These are phyloP conservation scores for Cataglyphis altisquamis DNA, from an alignment of 2,888 invertebrate genomes.

Conservation along the genomic window DNA sequence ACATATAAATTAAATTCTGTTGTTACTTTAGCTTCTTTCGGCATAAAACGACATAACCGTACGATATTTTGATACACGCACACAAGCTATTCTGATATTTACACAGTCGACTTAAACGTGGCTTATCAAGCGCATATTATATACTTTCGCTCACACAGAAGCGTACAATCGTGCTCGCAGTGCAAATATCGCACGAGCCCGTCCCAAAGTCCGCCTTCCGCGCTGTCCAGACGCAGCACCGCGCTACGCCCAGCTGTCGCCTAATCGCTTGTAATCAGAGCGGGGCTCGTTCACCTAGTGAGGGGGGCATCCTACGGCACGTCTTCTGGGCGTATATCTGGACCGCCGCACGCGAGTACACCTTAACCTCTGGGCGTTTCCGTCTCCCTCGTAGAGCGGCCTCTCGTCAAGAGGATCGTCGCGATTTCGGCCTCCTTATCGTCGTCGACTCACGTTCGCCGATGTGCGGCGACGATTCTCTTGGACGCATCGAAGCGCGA, in stretches of 20 bases:
- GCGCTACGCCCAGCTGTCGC: constrained; percentile 33
- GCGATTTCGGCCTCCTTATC: background rate
- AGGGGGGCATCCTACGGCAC: constrained; percentile 58
- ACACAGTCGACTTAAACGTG: background rate
- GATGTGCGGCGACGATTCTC: constrained; percentile 26
- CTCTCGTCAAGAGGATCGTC: constrained; percentile 57
- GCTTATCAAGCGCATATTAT: background rate
- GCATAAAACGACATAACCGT: background rate
- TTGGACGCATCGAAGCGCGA: background rate
- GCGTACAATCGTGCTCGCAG: background rate
- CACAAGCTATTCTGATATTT: background rate
- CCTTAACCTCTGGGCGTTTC: constrained; percentile 81
- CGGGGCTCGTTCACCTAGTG: constrained; percentile 41
- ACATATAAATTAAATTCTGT: background rate
- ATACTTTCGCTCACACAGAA: background rate
- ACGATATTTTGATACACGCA: no score
- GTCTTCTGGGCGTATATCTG: constrained; percentile 73
- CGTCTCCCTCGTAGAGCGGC: constrained; percentile 69
- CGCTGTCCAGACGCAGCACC: background rate
- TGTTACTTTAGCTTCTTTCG: background rate
- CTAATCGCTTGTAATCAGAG: constrained; percentile 44
- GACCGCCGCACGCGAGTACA: constrained; percentile 64
- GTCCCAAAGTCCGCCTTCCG: constrained; percentile 33
- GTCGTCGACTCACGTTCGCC: constrained; percentile 52
- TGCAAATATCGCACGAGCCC: background rate